phyloP scores from a whole-genome alignment of 2,113 vertebrate species.

The Datnioides undecimradiatus region DNA sequence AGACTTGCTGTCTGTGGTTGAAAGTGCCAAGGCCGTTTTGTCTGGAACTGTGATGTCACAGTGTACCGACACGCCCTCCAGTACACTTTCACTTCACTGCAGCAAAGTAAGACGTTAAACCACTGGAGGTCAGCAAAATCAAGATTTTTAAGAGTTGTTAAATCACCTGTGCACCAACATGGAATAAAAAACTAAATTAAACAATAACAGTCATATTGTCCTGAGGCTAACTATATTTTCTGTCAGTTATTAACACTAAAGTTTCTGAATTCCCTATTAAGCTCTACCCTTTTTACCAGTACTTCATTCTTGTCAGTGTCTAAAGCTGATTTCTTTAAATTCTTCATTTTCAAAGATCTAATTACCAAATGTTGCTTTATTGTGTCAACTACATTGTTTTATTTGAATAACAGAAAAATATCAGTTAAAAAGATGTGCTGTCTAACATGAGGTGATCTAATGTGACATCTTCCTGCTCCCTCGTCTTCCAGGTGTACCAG shows the following conservation, averaged over 20 bases:
- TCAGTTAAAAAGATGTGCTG: constrained; percentile 26
- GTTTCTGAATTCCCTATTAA: too few relatives aligned
- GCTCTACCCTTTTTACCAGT: too few relatives aligned
- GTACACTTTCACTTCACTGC: too few relatives aligned
- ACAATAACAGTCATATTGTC: too few relatives aligned
- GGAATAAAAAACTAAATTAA: neutral
- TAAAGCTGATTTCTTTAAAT: neutral
- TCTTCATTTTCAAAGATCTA: neutral
- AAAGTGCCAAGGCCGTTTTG: neutral
- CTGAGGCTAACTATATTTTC: too few relatives aligned
- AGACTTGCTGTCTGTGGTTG: neutral
- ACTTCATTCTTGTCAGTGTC: neutral
- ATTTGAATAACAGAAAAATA: neutral
- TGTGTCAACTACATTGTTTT: neutral
- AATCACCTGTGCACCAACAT: constrained; percentile 1
- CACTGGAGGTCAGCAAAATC: neutral
- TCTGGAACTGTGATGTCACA: neutral
- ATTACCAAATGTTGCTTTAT: neutral
- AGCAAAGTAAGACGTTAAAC: too few relatives aligned
- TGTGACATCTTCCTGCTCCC: neutral
- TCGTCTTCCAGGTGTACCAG: constrained; percentile 88
- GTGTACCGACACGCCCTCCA: neutral
- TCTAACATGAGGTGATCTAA: neutral
- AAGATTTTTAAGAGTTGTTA: neutral
- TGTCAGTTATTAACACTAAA: too few relatives aligned